Evolutionary conservation across 1,140 invertebrate genomes (phyloP).

Genomic region (Caenorhabditis briggsae): DNA sequence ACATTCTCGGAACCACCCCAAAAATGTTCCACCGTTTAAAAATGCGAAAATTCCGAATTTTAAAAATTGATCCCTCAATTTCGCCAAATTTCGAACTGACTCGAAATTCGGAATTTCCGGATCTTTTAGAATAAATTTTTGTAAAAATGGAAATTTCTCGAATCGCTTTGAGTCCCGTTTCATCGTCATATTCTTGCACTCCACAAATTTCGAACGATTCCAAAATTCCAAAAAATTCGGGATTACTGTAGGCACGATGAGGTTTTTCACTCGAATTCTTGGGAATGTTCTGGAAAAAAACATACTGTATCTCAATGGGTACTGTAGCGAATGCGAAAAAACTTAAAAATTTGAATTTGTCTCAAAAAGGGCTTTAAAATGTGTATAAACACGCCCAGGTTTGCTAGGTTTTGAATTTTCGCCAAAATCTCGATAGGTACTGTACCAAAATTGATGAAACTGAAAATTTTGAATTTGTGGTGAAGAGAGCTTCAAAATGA

Average conservation of each 20-base stretch:
- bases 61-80: not conserved
- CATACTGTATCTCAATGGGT: no score
- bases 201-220: not conserved
- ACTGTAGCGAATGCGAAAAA: not conserved
- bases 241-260: slow-evolving; percentile 4
- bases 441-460: not conserved
- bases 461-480: no score
- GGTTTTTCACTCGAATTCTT: not conserved
- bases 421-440: no score
- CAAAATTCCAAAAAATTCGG: not conserved
- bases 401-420: no score
- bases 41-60: slow-evolving; percentile 44
- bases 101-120: not conserved
- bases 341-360: no score
- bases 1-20: slow-evolving; percentile 53
- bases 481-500: no score
- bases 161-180: not conserved
- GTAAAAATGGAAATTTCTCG: not conserved
- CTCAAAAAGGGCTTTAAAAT: no score
- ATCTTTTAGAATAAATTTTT: slow-evolving; percentile 20
- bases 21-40: slow-evolving; percentile 53
- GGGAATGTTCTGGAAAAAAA: not conserved
- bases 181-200: not conserved
- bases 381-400: no score
- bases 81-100: not conserved